Percentiles rank a stretch among this genome's conserved stretches.
phyloP scores from a whole-genome alignment of 2,797 vertebrate species.

The Cryptoprocta ferox region DNA sequence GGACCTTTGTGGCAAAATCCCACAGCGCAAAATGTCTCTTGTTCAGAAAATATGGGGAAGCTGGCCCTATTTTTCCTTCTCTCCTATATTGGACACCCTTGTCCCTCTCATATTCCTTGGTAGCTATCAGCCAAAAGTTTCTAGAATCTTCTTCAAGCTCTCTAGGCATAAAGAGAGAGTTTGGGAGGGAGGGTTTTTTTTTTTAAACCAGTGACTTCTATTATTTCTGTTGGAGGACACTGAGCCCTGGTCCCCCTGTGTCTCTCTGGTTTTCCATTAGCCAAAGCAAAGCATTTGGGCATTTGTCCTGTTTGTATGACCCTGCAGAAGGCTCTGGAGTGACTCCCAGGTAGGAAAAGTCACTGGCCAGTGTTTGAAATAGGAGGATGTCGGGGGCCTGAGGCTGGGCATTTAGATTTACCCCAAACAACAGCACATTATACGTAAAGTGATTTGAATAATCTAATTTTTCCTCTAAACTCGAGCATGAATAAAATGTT shows the following conservation, averaged over 20 bases:
- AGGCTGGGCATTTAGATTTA: slow-evolving; percentile 52
- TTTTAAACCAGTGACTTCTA: slow-evolving; percentile 11
- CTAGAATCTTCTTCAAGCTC: slow-evolving; percentile 32
- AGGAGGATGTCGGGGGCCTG: slow-evolving; percentile 50
- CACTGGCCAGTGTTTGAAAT: slow-evolving; percentile 66
- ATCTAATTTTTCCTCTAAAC: slow-evolving; percentile 81
- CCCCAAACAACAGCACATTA: slow-evolving; percentile 64
- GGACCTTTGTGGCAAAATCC: not conserved
- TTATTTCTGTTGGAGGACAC: slow-evolving; percentile 55
- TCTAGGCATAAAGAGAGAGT: not conserved
- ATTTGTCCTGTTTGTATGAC: slow-evolving; percentile 56
- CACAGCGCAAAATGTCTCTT: not conserved
- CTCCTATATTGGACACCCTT: not conserved
- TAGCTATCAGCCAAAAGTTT: not conserved
- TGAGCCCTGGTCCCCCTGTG: slow-evolving; percentile 4
- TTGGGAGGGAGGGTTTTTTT: not conserved
- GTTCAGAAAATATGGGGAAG: slow-evolving; percentile 25
- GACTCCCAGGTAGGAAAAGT: slow-evolving; percentile 47
- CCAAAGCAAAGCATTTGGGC: slow-evolving; percentile 50
- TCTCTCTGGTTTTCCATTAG: slow-evolving; percentile 54
- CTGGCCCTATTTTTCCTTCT: not conserved
- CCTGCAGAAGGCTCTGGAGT: slow-evolving; percentile 36
- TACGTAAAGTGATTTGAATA: slow-evolving; percentile 76
- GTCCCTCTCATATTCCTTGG: not conserved
- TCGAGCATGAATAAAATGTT: slow-evolving; percentile 75